phyloP scores from a whole-genome alignment of 2,888 invertebrate genomes.

The Hipparchia sbordonii region DNA sequence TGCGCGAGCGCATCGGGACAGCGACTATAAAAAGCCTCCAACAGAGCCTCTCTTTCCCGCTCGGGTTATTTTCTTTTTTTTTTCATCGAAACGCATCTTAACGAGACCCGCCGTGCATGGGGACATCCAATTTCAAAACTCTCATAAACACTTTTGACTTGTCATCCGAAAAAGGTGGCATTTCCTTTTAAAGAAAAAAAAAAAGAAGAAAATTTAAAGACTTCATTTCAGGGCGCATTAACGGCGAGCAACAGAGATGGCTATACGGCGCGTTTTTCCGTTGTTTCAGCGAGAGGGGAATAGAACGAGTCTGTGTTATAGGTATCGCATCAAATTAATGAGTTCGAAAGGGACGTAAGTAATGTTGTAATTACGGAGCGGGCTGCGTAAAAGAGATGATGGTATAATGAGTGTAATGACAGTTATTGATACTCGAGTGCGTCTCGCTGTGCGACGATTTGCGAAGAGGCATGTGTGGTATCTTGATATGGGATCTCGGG shows the following conservation, averaged over 20 bases:
- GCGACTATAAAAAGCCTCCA: constrained; percentile 79
- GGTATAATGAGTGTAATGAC: constrained; percentile 75
- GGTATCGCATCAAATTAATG: constrained; percentile 68
- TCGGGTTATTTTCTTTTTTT: constrained; percentile 74
- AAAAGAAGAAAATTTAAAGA: constrained; percentile 57
- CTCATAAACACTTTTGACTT: constrained; percentile 59
- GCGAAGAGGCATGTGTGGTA: constrained; percentile 59
- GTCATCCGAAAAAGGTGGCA: constrained; percentile 62
- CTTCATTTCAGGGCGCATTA: constrained; percentile 56
- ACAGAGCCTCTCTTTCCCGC: constrained; percentile 78
- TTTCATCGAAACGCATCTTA: constrained; percentile 58
- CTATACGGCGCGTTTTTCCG: constrained; percentile 55
- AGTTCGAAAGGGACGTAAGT: constrained; percentile 76
- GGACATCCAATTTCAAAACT: constrained; percentile 64
- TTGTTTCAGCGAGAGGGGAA: constrained; percentile 71
- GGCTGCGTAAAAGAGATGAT: constrained; percentile 77
- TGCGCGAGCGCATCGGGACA: constrained; percentile 77
- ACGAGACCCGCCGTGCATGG: constrained; percentile 63
- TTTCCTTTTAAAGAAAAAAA: constrained; percentile 51
- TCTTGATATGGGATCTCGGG: constrained; percentile 56
- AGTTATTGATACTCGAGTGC: constrained; percentile 73
- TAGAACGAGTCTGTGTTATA: constrained; percentile 64
- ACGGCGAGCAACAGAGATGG: constrained; percentile 60
- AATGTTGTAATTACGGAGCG: constrained; percentile 73
- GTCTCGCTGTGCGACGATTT: constrained; percentile 40